phyloP scores from a whole-genome alignment of 1,140 invertebrate genomes.

The Drosophila nikananu region DNA sequence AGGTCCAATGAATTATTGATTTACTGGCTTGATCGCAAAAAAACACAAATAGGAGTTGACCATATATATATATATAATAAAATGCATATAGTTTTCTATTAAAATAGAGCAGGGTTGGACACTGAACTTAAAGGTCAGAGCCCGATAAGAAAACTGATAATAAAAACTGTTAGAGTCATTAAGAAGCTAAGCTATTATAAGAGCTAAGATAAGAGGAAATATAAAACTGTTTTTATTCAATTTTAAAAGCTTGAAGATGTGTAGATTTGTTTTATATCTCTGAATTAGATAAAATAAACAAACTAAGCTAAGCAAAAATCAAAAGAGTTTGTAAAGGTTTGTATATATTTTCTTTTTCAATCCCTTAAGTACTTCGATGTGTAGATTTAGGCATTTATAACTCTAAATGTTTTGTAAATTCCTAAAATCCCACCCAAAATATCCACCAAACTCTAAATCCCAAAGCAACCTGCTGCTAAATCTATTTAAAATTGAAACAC shows the following conservation, averaged over 20 bases:
- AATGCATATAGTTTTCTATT: conserved; percentile 6
- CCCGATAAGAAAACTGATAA: conserved; percentile 3
- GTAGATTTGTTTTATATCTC: not conserved
- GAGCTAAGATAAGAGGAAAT: not conserved
- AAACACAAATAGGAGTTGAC: conserved; percentile 35
- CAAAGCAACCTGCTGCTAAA: not conserved
- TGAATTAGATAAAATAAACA: not conserved
- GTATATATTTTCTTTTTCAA: not conserved
- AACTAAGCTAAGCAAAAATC: not conserved
- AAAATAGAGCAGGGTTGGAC: conserved; percentile 11
- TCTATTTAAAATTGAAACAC: not conserved
- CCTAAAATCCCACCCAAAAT: not conserved
- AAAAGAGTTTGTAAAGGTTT: too few relatives aligned
- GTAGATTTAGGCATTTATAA: not conserved
- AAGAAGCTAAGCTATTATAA: not conserved
- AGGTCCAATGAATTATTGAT: conserved; percentile 49
- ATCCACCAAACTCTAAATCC: not conserved
- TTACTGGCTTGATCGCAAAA: conserved; percentile 6
- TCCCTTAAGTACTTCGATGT: not conserved
- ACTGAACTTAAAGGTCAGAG: conserved; percentile 2
- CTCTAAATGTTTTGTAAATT: not conserved
- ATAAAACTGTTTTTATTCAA: not conserved
- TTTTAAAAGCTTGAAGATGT: not conserved
- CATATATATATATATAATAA: conserved; percentile 5
- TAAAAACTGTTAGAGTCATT: not conserved